A percentile compares a stretch with the other conserved stretches of the same genome.
Conservation (phyloP, 2,113 vertebrate genomes). For the Gallinago media region DNA sequence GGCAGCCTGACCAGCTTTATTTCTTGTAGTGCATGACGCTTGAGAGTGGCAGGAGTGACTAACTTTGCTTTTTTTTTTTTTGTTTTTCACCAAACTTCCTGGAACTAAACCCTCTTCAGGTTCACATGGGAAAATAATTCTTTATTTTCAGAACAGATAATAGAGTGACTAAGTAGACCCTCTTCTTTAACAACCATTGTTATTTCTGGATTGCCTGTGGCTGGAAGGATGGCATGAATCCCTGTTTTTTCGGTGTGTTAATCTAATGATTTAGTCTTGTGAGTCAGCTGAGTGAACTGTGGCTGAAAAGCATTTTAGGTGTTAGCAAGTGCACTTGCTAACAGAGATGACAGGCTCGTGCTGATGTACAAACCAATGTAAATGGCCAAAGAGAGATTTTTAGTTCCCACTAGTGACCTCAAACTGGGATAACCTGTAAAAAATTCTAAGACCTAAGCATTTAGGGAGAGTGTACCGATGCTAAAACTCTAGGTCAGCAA, state of each 20-base stretch:
- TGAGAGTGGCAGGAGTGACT: background rate
- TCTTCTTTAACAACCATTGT: background rate
- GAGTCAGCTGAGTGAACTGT: background rate
- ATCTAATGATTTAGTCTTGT: background rate
- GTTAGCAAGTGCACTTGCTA: background rate
- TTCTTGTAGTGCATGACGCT: background rate
- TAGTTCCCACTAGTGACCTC: background rate
- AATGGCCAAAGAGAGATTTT: background rate
- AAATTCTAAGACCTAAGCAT: background rate
- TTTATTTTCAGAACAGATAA: background rate
- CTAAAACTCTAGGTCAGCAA: background rate
- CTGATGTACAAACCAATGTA: background rate
- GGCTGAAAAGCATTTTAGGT: background rate
- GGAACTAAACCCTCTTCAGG: background rate
- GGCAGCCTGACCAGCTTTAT: background rate
- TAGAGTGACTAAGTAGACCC: background rate
- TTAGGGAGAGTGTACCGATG: background rate
- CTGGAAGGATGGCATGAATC: background rate
- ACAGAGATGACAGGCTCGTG: background rate
- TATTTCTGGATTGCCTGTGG: background rate
- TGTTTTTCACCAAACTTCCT: background rate
- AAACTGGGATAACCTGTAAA: background rate
- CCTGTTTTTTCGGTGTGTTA: fast-evolving
- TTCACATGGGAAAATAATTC: background rate
- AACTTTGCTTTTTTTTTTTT: background rate